phyloP scores from a whole-genome alignment of 2,888 invertebrate genomes.

The Synanthedon myopaeformis region DNA sequence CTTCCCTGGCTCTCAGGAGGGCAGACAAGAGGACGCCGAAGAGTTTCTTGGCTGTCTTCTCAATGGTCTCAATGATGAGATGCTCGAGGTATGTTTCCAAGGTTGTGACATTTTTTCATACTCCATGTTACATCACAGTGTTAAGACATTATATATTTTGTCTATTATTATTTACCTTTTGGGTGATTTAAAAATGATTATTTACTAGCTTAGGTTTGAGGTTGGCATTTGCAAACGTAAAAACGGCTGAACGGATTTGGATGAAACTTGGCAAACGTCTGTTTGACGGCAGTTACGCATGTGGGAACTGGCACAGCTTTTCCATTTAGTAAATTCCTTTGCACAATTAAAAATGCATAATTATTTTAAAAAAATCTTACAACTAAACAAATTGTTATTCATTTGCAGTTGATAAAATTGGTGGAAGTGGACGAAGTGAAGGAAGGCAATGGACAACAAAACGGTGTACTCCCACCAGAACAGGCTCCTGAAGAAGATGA shows the following conservation, averaged over 20 bases:
- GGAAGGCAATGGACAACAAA: constrained; percentile 32
- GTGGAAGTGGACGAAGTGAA: constrained; percentile 68
- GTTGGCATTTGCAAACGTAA: no score
- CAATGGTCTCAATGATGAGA: constrained; percentile 96
- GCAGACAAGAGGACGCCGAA: constrained; percentile 96
- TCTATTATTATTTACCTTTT: neutral
- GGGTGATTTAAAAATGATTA: no score
- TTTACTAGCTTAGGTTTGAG: no score
- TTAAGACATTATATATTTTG: neutral
- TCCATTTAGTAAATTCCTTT: no score
- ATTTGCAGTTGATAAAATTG: constrained; percentile 67
- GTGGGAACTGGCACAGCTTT: no score
- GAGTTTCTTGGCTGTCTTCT: constrained; percentile 94
- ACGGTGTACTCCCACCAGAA: constrained; percentile 51
- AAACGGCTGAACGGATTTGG: no score
- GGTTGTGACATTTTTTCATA: neutral
- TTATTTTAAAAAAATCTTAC: no score
- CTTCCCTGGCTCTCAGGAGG: constrained; percentile 76
- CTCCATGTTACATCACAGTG: neutral
- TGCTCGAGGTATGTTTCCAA: constrained; percentile 79
- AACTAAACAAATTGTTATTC: no score
- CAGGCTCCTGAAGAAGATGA: constrained; percentile 56
- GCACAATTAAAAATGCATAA: no score
- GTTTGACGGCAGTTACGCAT: no score
- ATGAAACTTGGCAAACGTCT: no score